Base-by-base conservation (phyloP, 1,140 invertebrate species). In the Ceratitis capitata region DNA sequence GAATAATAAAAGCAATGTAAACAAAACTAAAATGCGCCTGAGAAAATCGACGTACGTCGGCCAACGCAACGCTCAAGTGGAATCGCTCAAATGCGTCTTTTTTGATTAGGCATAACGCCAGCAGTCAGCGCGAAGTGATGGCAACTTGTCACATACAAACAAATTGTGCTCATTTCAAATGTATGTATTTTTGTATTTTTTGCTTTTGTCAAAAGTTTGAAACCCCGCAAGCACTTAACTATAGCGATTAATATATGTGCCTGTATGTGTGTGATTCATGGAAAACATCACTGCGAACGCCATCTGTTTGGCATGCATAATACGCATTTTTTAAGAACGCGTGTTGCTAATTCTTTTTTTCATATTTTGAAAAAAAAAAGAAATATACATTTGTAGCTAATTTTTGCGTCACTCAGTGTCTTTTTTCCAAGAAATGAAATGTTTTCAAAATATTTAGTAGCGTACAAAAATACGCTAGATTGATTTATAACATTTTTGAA, bases 41-140 rank as follows among this genome's bases (percentile, higher is more conserved):
- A 78, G n/a, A 32, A 45, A 64, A 12, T 12, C 9, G 35, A 35
- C 56, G 56, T 23, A 56, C n/a, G n/a, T 29, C 29, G 23, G 14
- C 69, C 69, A 78, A 78, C 69, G 69, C 69, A 47, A 78, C 69
- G 69, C 39, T 6, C n/a, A 45, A 78, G 32, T 39, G 32, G n/a
- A 78, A 78, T 14, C 35, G 35, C 7, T 42, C n/a, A 12, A 45
- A 2, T 74, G 32, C 10, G n/a, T n/a, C n/a, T n/a, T 39, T 9
- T n/a, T 3, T 47, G 69, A 78, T 78, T 78, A 78, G 69, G 23
- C 39, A 78, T 45, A 45, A 45, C 39, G 39, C 19, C 39, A 42
- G 69, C 69, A n/a, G n/a, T n/a, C 69, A 78, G 39, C 69, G 39
- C 69, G 69, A 42, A 35, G 69, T 6, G 69, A 45, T 78, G 69